Conservation (phyloP, 2,888 invertebrate genomes). For the Celastrina argiolus region DNA sequence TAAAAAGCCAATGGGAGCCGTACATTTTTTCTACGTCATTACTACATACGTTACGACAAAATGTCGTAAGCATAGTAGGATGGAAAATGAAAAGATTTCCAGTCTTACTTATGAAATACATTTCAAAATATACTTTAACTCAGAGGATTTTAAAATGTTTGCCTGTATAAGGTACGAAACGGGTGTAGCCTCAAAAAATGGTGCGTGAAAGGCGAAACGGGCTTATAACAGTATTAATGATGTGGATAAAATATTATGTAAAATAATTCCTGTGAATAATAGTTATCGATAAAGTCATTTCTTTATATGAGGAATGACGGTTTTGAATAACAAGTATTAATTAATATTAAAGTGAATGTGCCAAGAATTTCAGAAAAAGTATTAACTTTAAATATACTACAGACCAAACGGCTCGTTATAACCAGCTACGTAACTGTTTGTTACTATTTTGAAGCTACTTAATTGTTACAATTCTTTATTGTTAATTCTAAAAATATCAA, state of each 20-base stretch:
- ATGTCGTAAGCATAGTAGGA: no score
- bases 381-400: neutral
- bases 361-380: neutral
- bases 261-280: neutral
- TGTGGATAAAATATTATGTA: neutral
- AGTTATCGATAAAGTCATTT: neutral
- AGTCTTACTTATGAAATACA: no score
- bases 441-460: neutral
- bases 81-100: no score
- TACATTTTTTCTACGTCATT: no score
- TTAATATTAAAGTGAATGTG: neutral
- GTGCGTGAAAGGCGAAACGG: neutral
- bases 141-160: no score
- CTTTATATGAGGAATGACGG: neutral
- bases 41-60: no score
- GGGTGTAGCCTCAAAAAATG: neutral
- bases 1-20: no score
- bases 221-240: neutral
- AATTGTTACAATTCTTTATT: neutral
- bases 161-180: neutral
- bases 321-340: neutral
- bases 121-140: no score
- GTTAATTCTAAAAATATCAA: neutral
- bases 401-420: neutral
- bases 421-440: neutral